Evolutionary conservation across 2,113 vertebrate species (phyloP).

Genomic region (Alligator mississippiensis): DNA sequence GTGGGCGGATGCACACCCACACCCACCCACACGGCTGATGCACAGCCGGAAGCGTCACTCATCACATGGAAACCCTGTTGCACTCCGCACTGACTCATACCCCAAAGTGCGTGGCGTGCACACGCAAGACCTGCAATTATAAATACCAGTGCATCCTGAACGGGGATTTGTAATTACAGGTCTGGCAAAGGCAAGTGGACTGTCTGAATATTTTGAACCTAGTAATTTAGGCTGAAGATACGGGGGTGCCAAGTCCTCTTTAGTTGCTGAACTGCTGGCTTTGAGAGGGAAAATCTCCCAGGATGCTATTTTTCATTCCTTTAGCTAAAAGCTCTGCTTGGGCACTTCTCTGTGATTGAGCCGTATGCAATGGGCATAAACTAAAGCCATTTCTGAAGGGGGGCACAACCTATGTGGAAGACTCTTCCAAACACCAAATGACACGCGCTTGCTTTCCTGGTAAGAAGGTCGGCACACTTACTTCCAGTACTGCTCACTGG

Average conservation of each 20-base stretch:
- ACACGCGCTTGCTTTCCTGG: background rate
- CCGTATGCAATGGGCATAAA: background rate
- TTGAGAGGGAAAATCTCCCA: background rate
- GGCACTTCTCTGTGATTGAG: background rate
- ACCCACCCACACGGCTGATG: background rate
- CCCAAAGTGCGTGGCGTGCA: background rate
- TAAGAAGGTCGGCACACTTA: conserved; percentile 76
- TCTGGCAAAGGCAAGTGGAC: background rate
- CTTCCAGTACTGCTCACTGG: conserved; percentile 95
- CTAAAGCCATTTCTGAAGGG: background rate
- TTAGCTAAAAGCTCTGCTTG: background rate
- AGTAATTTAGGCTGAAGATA: background rate
- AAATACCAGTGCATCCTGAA: background rate
- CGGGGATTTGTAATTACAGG: background rate
- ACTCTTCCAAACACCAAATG: background rate
- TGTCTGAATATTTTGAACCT: background rate
- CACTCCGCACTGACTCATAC: background rate
- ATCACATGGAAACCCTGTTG: background rate
- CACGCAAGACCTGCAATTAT: background rate
- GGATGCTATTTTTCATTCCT: background rate
- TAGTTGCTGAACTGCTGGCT: background rate
- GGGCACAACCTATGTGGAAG: background rate
- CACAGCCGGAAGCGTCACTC: background rate
- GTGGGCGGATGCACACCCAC: background rate
- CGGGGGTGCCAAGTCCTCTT: background rate